Conservation (phyloP, 2,113 vertebrate species). For the Numida meleagris region DNA sequence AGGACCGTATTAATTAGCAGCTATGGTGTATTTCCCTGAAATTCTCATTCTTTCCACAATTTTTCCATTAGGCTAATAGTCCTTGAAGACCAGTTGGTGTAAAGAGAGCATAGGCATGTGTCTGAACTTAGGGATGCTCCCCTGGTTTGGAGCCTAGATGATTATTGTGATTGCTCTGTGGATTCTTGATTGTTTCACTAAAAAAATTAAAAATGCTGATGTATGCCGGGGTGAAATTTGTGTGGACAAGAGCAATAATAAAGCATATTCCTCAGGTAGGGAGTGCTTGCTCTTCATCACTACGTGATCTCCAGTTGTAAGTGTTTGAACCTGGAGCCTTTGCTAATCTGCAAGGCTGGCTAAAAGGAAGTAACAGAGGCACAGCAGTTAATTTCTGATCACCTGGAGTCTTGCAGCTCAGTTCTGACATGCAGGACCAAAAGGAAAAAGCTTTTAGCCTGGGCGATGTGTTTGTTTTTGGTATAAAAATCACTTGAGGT, state of each 20-base stretch:
- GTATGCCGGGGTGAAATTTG: neutral
- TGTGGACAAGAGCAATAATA: neutral
- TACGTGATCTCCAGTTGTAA: neutral
- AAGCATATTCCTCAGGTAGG: rapidly evolving
- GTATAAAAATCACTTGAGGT: neutral
- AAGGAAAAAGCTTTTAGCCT: neutral
- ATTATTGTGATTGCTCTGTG: neutral
- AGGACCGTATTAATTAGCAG: constrained; percentile 33
- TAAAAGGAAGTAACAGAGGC: neutral
- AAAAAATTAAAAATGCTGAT: neutral
- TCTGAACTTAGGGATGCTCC: neutral
- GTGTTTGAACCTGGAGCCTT: neutral
- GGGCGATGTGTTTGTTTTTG: neutral
- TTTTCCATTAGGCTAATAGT: neutral
- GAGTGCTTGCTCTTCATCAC: neutral
- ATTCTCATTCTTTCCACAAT: neutral
- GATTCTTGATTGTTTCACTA: neutral
- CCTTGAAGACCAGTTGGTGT: neutral
- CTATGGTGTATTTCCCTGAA: neutral
- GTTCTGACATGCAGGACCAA: neutral
- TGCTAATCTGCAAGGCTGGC: neutral
- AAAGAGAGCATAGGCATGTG: neutral
- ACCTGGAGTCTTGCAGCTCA: neutral
- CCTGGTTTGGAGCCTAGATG: neutral
- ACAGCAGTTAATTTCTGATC: neutral